These are phyloP conservation scores for Patella pellucida DNA, from an alignment of 2,888 invertebrate genomes.

Conservation along the genomic window DNA sequence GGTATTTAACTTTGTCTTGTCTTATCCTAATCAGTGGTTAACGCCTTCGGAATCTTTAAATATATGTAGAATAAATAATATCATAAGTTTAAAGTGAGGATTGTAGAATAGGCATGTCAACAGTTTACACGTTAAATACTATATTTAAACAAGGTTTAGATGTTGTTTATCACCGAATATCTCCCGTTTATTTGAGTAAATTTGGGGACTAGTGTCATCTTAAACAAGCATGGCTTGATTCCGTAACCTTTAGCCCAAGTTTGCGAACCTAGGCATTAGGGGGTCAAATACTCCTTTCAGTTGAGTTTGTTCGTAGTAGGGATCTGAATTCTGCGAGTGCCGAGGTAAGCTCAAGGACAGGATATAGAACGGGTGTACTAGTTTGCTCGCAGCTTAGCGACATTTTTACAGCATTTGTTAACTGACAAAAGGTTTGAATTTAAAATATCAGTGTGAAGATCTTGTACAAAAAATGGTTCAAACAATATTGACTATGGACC, in stretches of 20 bases:
- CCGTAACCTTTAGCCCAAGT: background rate
- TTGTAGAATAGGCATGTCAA: background rate
- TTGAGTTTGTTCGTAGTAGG: background rate
- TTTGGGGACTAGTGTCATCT: background rate
- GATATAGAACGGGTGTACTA: background rate
- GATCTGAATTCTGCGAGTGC: background rate
- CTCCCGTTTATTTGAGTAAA: background rate
- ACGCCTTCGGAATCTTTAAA: too few relatives aligned
- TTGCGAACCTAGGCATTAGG: background rate
- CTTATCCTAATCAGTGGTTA: too few relatives aligned
- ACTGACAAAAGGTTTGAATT: conserved; percentile 6
- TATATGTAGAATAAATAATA: too few relatives aligned
- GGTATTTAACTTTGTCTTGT: too few relatives aligned
- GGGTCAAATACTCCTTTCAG: background rate
- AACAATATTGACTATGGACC: too few relatives aligned
- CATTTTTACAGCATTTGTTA: background rate
- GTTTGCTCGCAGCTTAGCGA: background rate
- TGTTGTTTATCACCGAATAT: background rate
- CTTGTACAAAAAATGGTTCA: too few relatives aligned
- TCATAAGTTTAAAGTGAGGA: background rate
- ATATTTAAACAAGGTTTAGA: background rate
- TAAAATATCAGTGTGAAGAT: conserved; percentile 1
- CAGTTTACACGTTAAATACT: background rate
- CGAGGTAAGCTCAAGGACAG: background rate
- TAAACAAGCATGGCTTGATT: background rate